Evolutionary conservation across 2,113 vertebrate genomes (phyloP).

Genomic region (Mixornis gularis): DNA sequence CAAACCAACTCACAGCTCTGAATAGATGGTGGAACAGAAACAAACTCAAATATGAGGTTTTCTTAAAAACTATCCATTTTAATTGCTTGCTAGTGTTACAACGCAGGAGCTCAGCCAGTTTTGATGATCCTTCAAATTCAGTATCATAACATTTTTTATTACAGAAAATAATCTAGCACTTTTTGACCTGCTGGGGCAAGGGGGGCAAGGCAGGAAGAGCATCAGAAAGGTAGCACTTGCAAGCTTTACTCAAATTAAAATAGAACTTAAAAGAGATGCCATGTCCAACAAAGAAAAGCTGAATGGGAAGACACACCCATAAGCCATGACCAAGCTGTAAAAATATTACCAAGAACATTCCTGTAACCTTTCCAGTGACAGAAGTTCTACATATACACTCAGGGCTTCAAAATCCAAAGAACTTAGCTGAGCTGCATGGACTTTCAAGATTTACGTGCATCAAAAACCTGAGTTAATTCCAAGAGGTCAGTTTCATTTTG

Average conservation of each 20-base stretch:
- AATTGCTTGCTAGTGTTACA: neutral
- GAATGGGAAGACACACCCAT: neutral
- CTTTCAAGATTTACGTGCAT: neutral
- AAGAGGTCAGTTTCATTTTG: neutral
- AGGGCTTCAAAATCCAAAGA: neutral
- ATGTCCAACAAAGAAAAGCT: neutral
- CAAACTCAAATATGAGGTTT: neutral
- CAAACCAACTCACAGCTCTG: neutral
- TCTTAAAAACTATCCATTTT: neutral
- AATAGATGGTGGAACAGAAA: neutral
- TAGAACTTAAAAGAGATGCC: neutral
- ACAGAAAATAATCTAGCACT: neutral
- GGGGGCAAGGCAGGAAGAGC: rapidly evolving
- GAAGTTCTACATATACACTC: neutral
- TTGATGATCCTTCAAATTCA: neutral
- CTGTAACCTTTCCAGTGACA: neutral
- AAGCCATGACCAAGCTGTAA: rapidly evolving
- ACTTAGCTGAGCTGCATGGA: neutral
- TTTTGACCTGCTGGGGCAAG: neutral
- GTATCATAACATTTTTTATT: too few relatives aligned
- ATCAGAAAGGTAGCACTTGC: neutral
- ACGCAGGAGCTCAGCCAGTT: neutral
- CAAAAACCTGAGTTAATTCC: neutral
- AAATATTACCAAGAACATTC: neutral
- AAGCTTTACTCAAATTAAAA: neutral